Evolutionary conservation across 2,797 vertebrate species (phyloP).

Genomic region (Callimico goeldii): DNA sequence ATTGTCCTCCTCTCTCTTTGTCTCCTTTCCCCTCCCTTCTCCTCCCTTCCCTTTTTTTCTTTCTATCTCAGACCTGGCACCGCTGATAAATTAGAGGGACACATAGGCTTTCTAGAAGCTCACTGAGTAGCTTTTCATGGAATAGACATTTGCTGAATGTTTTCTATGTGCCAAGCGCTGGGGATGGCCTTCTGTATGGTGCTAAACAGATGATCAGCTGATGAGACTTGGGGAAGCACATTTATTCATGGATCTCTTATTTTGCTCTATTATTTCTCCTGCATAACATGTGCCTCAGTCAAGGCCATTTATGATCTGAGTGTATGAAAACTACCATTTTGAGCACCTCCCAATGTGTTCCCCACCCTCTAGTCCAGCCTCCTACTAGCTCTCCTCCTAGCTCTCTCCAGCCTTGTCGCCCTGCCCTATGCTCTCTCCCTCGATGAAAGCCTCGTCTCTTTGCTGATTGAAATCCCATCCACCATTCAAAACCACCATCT

Average conservation of each 20-base stretch:
- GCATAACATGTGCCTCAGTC: background rate
- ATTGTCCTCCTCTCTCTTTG: too few relatives aligned
- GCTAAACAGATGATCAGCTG: background rate
- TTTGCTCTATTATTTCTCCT: background rate
- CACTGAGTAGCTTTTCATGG: background rate
- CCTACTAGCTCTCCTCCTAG: background rate
- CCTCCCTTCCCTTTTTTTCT: background rate
- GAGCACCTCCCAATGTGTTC: background rate
- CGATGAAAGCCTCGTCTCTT: background rate
- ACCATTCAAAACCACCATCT: background rate
- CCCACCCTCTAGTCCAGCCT: background rate
- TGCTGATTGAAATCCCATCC: background rate
- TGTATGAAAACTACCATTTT: background rate
- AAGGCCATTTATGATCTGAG: background rate
- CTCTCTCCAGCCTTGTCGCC: background rate
- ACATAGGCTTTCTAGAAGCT: background rate
- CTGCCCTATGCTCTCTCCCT: fast-evolving
- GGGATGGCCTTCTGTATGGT: background rate
- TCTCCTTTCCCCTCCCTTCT: background rate
- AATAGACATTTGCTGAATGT: background rate
- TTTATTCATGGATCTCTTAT: background rate
- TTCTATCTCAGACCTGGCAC: background rate
- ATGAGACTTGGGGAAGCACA: background rate
- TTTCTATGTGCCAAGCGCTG: background rate
- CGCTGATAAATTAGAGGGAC: background rate